Conservation (phyloP, 2,888 invertebrate species). For the Eretmocerus hayati region DNA sequence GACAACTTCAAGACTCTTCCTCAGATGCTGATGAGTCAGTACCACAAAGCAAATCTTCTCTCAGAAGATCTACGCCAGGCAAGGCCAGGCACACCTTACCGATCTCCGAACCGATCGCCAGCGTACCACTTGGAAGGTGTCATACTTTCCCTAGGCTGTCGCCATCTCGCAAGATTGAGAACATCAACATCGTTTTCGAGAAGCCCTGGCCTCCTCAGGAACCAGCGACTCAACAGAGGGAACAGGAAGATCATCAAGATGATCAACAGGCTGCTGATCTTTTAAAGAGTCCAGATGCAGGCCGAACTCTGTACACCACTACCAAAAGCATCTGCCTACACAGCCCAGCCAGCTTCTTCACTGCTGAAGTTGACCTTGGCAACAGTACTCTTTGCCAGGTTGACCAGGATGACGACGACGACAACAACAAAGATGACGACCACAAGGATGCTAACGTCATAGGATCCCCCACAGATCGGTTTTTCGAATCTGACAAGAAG, state of each 20-base stretch:
- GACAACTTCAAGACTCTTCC: too few relatives aligned
- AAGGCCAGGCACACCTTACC: too few relatives aligned
- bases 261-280: background rate
- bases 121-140: too few relatives aligned
- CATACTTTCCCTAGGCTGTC: slow-evolving; percentile 33
- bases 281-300: background rate
- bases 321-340: background rate
- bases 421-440: background rate
- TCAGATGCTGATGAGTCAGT: too few relatives aligned
- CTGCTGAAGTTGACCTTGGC: background rate
- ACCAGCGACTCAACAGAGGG: background rate
- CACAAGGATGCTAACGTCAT: background rate
- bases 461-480: slow-evolving; percentile 13
- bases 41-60: too few relatives aligned
- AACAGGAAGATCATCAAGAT: slow-evolving; percentile 5
- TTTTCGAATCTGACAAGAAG: slow-evolving; percentile 24
- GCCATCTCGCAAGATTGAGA: slow-evolving; percentile 32
- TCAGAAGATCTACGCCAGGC: too few relatives aligned
- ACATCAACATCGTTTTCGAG: slow-evolving; percentile 29
- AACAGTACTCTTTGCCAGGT: background rate
- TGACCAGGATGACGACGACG: background rate
- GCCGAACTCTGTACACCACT: background rate
- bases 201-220: background rate
- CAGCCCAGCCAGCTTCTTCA: background rate
- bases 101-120: too few relatives aligned